Percentiles rank a stretch among this genome's conserved stretches.
phyloP scores from a whole-genome alignment of 2,113 vertebrate species.

The Clarias macrocephalus region DNA sequence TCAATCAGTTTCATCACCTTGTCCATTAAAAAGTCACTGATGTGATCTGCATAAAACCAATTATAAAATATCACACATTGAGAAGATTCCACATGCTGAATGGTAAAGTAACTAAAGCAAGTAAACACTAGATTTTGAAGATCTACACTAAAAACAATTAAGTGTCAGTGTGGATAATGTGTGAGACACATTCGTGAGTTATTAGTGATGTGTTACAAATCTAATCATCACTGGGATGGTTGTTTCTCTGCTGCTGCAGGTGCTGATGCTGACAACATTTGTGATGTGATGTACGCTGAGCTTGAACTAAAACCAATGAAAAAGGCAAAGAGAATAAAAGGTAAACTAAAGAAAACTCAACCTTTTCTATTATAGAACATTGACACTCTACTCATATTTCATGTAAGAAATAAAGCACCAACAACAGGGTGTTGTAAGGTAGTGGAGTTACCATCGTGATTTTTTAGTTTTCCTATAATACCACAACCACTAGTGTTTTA shows the following conservation, averaged over 20 bases:
- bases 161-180: not conserved
- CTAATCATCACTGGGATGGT: not conserved
- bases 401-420: not conserved
- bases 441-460: not conserved
- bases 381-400: not conserved
- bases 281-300: slow-evolving; percentile 7
- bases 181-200: not conserved
- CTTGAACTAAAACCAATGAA: not conserved
- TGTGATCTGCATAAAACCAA: not conserved
- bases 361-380: not conserved
- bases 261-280: not conserved
- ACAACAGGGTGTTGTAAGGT: not conserved
- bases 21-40: not conserved
- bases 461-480: not conserved
- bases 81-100: not conserved
- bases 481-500: not conserved
- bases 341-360: not conserved
- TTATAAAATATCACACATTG: not conserved
- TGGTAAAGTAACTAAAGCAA: not conserved
- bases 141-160: not conserved
- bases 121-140: not conserved
- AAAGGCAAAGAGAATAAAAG: not conserved
- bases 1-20: not conserved
- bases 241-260: slow-evolving; percentile 10
- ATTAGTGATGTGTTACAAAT: not conserved